phyloP scores from a whole-genome alignment of 2,888 invertebrate genomes.

The Ophioninae sp. region DNA sequence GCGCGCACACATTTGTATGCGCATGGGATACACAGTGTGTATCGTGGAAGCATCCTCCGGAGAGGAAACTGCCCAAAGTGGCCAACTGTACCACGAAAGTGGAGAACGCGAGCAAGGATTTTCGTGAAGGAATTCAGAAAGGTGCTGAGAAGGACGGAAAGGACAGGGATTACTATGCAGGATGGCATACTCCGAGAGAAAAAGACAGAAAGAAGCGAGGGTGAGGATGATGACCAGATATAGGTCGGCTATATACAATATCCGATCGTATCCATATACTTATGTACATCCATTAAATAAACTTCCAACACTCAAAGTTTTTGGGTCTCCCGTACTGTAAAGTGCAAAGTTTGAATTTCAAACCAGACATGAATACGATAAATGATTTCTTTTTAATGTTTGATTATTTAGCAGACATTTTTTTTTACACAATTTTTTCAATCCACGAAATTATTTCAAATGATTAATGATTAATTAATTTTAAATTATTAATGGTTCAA shows the following conservation, averaged over 20 bases:
- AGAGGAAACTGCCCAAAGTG: constrained; percentile 40
- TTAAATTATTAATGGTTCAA: no score
- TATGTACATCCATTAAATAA: not conserved
- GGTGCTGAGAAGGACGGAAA: constrained; percentile 30
- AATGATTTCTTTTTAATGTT: no score
- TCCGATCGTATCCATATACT: not conserved
- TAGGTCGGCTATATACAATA: not conserved
- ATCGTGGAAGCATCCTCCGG: constrained; percentile 6
- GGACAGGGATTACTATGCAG: constrained; percentile 68
- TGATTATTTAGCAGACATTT: no score
- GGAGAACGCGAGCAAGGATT: constrained; percentile 34
- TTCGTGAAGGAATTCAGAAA: constrained; percentile 51
- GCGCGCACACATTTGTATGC: constrained; percentile 14
- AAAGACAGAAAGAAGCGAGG: constrained; percentile 8
- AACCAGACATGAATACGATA: no score
- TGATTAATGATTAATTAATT: no score
- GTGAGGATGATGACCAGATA: constrained; percentile 8
- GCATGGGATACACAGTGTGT: constrained; percentile 13
- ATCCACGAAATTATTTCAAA: no score
- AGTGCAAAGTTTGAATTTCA: no score
- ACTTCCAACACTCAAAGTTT: no score
- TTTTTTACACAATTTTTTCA: no score
- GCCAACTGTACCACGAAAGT: constrained; percentile 30
- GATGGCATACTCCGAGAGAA: constrained; percentile 60
- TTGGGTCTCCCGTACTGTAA: no score